Evolutionary conservation across 2,113 vertebrate genomes (phyloP).

Genomic region (Cephalopterus ornatus): DNA sequence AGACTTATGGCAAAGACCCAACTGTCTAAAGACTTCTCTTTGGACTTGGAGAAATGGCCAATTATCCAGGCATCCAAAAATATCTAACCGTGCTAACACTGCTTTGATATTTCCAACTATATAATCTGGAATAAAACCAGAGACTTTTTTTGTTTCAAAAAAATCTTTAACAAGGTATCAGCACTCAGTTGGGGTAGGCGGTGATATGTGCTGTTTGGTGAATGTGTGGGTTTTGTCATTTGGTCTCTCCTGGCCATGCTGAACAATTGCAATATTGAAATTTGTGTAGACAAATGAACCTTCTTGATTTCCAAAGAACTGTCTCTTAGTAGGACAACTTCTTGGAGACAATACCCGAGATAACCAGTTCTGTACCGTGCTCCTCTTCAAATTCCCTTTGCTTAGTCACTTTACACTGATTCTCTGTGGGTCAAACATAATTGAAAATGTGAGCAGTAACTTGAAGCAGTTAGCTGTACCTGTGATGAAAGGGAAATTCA

Average conservation of each 20-base stretch:
- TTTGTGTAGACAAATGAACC: not conserved
- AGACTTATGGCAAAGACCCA: not conserved
- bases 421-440: not conserved
- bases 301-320: not conserved
- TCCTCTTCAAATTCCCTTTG: not conserved
- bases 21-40: not conserved
- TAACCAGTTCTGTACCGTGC: not conserved
- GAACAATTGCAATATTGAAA: not conserved
- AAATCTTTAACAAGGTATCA: not conserved
- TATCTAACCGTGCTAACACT: not conserved
- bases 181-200: not conserved
- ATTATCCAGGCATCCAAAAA: not conserved
- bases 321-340: not conserved
- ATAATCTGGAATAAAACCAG: not conserved
- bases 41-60: not conserved
- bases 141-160: not conserved
- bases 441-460: not conserved
- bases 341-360: not conserved
- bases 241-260: not conserved
- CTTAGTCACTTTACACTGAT: not conserved
- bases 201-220: not conserved
- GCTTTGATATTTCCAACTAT: not conserved
- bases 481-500: not conserved
- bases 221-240: not conserved
- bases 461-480: not conserved